Base-by-base conservation (phyloP, 1,140 invertebrate species). In the Coelopa frigida region DNA sequence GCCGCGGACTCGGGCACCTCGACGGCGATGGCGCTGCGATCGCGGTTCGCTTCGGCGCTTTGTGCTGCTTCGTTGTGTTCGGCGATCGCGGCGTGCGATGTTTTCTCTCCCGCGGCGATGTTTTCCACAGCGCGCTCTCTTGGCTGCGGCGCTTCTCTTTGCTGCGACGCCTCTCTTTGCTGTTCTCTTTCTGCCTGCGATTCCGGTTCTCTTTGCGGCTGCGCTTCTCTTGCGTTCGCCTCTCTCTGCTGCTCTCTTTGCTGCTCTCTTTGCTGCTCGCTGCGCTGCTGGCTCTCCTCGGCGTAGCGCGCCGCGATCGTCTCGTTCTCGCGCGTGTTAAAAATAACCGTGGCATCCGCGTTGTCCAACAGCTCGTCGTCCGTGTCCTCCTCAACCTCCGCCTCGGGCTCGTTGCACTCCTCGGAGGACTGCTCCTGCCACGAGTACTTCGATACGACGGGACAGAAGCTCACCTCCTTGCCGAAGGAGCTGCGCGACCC, bases 391-490 rank as follows among this genome's bases (percentile, higher is more conserved):
- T 54, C 49, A 26, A 52, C 54, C n/a, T 35, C 33, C 5, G 51
- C 53, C 12, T 46, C 40, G 2, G n/a, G 11, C 2, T 37, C 40
- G 21, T 41, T 41, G 20, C 17, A 42, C 43, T 68, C 68, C 24
- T 68, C 70, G 3, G 70, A 72, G 0, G 61, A 64, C 36, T 64
- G 66, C 48, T 82, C 80, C 41, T 76, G 72, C 81, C 82, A 84
- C 55, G 79, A 83, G 24, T 84, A 81, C 61, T 84, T 81, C 14
- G 79, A 78, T 2, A 85, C 82, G 24, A 84, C 76, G 1, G 82
- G 82, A 55, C 79, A 82, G 54, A 85, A 85, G 47, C 79, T 78
- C 2, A 81, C 79, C 24, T 77, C 76, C 58, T 76, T 71, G 38
- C 61, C 56, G n/a, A 68, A 61, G 0, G 71, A 71, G 21, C 68